phyloP scores from a whole-genome alignment of 1,140 invertebrate genomes.

The Lutraria rhynchaena region DNA sequence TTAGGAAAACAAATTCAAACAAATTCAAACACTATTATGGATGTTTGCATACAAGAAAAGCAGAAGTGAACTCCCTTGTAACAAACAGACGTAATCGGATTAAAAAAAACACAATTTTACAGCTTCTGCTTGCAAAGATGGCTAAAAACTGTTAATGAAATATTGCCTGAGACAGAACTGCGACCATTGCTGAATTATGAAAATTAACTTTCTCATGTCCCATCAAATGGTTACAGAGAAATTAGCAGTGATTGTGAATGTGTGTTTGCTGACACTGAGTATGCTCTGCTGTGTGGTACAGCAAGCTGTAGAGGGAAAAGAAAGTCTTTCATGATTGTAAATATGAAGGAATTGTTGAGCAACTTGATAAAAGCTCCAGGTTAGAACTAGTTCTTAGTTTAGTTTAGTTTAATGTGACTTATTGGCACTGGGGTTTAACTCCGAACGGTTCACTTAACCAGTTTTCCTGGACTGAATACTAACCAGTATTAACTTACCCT shows the following conservation, averaged over 20 bases:
- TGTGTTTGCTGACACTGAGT: constrained; percentile 5
- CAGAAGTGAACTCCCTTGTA: too few relatives aligned
- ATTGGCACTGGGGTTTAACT: too few relatives aligned
- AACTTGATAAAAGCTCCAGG: constrained; percentile 29
- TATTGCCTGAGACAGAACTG: neutral
- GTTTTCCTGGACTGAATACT: too few relatives aligned
- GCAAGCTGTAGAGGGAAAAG: constrained; percentile 3
- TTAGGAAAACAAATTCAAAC: too few relatives aligned
- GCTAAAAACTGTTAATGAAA: constrained; percentile 14
- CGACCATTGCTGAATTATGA: constrained; percentile 11
- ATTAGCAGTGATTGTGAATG: constrained; percentile 32
- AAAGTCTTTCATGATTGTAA: constrained; percentile 20
- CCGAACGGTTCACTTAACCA: too few relatives aligned
- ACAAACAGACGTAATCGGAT: too few relatives aligned
- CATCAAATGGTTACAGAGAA: constrained; percentile 8
- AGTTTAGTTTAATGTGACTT: too few relatives aligned
- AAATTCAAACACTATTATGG: too few relatives aligned
- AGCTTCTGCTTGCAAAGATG: constrained; percentile 31
- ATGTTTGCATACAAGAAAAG: too few relatives aligned
- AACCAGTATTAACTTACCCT: too few relatives aligned
- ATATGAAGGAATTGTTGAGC: constrained; percentile 20
- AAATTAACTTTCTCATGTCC: constrained; percentile 10
- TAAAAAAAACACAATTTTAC: constrained; percentile 21
- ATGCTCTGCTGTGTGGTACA: constrained; percentile 9
- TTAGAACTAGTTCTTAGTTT: too few relatives aligned